Percentiles rank a stretch among this genome's conserved stretches.
phyloP scores from a whole-genome alignment of 1,140 invertebrate species.

The Leguminivora glycinivorella region DNA sequence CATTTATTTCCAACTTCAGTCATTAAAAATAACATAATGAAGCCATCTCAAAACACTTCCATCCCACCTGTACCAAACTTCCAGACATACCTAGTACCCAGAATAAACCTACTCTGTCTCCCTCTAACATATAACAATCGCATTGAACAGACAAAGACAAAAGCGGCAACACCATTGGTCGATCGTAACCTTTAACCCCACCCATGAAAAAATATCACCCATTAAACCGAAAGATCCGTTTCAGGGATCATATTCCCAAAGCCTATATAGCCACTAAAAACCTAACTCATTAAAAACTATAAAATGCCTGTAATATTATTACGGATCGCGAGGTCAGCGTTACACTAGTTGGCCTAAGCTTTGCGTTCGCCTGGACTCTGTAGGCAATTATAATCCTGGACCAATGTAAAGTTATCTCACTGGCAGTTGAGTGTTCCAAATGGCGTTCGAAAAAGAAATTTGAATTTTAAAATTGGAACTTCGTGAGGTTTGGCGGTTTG shows the following conservation, averaged over 20 bases:
- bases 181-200: conserved; percentile 68
- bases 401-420: conserved; percentile 56
- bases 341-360: background rate
- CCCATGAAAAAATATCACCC: conserved; percentile 73
- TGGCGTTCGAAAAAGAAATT: conserved; percentile 17
- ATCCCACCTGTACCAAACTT: conserved; percentile 39
- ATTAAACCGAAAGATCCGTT: conserved; percentile 69
- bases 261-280: background rate
- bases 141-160: conserved; percentile 51
- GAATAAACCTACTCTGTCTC: conserved; percentile 66
- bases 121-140: conserved; percentile 47
- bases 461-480: conserved; percentile 28
- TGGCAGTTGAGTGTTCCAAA: conserved; percentile 25
- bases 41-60: conserved; percentile 30
- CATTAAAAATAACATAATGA: conserved; percentile 12
- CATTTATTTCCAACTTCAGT: background rate
- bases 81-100: conserved; percentile 45
- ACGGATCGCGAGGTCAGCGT: too few relatives aligned
- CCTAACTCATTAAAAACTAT: background rate
- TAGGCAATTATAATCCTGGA: background rate
- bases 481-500: conserved; percentile 8
- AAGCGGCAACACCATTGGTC: conserved; percentile 56
- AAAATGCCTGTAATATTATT: background rate
- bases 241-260: conserved; percentile 38
- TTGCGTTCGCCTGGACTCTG: background rate